Evolutionary conservation across 2,797 vertebrate genomes (phyloP).

Genomic region (Lagodon rhomboides): DNA sequence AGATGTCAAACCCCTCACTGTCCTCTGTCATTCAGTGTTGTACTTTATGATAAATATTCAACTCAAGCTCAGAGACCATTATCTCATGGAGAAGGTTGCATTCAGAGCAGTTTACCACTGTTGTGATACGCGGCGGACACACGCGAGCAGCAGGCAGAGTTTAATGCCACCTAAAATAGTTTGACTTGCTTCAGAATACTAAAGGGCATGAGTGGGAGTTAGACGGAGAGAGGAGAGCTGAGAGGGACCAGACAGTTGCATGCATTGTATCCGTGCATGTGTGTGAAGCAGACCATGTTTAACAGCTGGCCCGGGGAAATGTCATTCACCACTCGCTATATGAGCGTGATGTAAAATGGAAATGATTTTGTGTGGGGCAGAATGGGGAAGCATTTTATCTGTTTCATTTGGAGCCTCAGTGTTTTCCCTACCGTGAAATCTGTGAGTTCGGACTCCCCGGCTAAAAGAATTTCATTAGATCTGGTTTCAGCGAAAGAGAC

Average conservation of each 20-base stretch:
- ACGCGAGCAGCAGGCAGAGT: slow-evolving; percentile 48
- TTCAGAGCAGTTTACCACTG: slow-evolving; percentile 43
- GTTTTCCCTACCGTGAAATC: slow-evolving; percentile 66
- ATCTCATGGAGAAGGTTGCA: slow-evolving; percentile 52
- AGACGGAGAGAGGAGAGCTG: slow-evolving; percentile 36
- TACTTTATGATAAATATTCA: slow-evolving; percentile 15
- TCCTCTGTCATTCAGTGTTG: slow-evolving; percentile 12
- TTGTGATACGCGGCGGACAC: slow-evolving; percentile 45
- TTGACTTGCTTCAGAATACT: slow-evolving; percentile 62
- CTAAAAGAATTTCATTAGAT: slow-evolving; percentile 56
- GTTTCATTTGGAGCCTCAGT: slow-evolving; percentile 62
- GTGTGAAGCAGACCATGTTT: slow-evolving; percentile 67
- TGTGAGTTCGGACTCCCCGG: slow-evolving; percentile 47
- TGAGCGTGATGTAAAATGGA: slow-evolving; percentile 65
- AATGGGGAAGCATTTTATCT: slow-evolving; percentile 61
- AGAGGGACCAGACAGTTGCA: slow-evolving; percentile 53
- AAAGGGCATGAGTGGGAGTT: slow-evolving; percentile 73
- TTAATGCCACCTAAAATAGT: slow-evolving; percentile 67
- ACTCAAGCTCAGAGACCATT: slow-evolving; percentile 30
- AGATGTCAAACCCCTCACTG: slow-evolving; percentile 22
- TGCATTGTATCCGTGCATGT: slow-evolving; percentile 46
- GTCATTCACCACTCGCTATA: slow-evolving; percentile 62
- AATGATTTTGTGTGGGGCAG: slow-evolving; percentile 56
- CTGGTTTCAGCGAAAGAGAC: slow-evolving; percentile 48
- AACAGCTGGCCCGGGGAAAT: slow-evolving; percentile 75